phyloP scores from a whole-genome alignment of 2,888 invertebrate species.

The Oligia strigilis region DNA sequence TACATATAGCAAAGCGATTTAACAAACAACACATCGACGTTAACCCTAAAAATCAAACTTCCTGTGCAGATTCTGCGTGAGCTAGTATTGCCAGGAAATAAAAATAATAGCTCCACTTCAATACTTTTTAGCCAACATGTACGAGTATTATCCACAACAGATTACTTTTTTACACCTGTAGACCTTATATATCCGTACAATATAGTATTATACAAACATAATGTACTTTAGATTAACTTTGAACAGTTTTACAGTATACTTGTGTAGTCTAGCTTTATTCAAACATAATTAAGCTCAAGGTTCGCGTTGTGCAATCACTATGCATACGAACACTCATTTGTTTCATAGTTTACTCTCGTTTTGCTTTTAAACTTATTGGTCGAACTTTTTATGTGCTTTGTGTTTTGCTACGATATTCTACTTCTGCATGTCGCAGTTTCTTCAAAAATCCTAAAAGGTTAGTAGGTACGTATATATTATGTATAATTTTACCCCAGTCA shows the following conservation, averaged over 20 bases:
- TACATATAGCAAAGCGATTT: background rate
- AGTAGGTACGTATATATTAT: background rate
- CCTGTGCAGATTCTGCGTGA: too few relatives aligned
- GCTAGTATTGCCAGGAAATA: background rate
- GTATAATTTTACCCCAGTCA: background rate
- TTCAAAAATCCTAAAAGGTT: background rate
- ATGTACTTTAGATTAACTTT: conserved; percentile 21
- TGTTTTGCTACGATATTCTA: background rate
- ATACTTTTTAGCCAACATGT: conserved; percentile 11
- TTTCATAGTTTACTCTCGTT: background rate
- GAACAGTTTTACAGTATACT: background rate
- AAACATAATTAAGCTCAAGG: background rate
- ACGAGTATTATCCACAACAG: conserved; percentile 37
- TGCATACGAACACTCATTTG: background rate
- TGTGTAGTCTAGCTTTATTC: background rate
- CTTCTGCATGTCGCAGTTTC: background rate
- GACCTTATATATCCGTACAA: conserved; percentile 21
- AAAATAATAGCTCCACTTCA: background rate
- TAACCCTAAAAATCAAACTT: background rate
- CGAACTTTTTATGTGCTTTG: conserved; percentile 1
- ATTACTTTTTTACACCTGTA: conserved; percentile 33
- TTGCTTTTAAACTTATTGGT: background rate
- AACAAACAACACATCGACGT: background rate
- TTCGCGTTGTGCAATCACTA: background rate
- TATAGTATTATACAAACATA: conserved; percentile 39